Conservation (phyloP, 1,140 invertebrate species). For the Lutraria rhynchaena region DNA sequence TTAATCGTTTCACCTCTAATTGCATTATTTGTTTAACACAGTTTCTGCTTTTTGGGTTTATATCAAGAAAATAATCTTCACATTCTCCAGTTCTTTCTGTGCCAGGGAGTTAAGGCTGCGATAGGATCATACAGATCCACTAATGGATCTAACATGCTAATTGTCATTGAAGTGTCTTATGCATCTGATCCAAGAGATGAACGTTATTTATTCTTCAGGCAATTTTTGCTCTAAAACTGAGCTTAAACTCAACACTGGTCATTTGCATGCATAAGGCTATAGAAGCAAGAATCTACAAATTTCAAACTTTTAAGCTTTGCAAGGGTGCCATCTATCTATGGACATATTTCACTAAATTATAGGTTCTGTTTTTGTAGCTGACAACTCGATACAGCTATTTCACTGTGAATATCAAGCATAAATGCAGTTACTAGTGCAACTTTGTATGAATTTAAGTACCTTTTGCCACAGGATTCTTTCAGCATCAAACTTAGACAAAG, state of each 20-base stretch:
- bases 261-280: too few species aligned
- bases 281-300: conserved; percentile 2
- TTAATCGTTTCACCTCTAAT: too few species aligned
- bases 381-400: conserved; percentile 17
- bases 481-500: background rate
- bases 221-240: conserved; percentile 22
- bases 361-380: background rate
- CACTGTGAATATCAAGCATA: conserved; percentile 5
- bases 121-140: background rate
- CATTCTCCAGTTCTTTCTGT: conserved; percentile 5
- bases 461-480: conserved; percentile 2
- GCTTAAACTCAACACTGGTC: conserved; percentile 38
- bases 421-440: conserved; percentile 19
- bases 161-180: conserved; percentile 2
- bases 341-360: background rate
- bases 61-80: background rate
- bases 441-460: conserved; percentile 24
- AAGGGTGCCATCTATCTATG: background rate
- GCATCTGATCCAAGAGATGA: conserved; percentile 3
- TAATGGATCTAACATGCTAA: conserved; percentile 13
- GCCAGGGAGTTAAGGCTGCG: conserved; percentile 8
- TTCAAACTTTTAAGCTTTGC: background rate
- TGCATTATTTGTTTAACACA: too few species aligned
- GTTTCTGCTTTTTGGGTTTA: too few species aligned
- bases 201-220: conserved; percentile 16